Conservation (phyloP, 2,888 invertebrate species). For the Sarcophaga caerulescens region DNA sequence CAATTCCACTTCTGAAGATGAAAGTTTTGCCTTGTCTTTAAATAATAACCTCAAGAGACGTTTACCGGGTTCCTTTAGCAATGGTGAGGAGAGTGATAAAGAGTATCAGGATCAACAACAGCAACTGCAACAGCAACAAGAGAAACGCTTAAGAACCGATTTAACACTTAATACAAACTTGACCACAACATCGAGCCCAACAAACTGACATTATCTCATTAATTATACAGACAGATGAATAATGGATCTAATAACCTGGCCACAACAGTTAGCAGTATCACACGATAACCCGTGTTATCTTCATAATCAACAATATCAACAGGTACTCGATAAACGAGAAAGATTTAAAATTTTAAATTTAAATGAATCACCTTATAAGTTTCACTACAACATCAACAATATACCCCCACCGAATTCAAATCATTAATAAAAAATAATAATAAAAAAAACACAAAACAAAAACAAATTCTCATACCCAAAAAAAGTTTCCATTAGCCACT, state of each 20-base stretch:
- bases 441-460: not conserved
- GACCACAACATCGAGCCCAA: conserved; percentile 59
- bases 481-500: too few relatives aligned
- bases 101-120: conserved; percentile 72
- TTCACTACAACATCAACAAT: conserved; percentile 41
- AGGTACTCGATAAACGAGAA: conserved; percentile 12
- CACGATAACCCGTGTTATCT: conserved; percentile 24
- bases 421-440: conserved; percentile 19
- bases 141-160: conserved; percentile 66
- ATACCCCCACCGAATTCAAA: conserved; percentile 63
- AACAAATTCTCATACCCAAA: not conserved
- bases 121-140: conserved; percentile 70
- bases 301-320: conserved; percentile 25
- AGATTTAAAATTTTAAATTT: conserved; percentile 26
- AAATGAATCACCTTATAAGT: conserved; percentile 28
- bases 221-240: conserved; percentile 76
- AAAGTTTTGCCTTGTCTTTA: conserved; percentile 71
- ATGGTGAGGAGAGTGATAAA: conserved; percentile 77
- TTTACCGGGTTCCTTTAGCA: conserved; percentile 75
- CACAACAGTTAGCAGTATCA: conserved; percentile 7
- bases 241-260: conserved; percentile 69
- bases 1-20: conserved; percentile 77
- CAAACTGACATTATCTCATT: conserved; percentile 77
- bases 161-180: conserved; percentile 30
- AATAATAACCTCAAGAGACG: conserved; percentile 75